A percentile compares a stretch with the other conserved stretches of the same genome.
Conservation (phyloP, 1,140 invertebrate genomes). For the Adelges cooleyi region DNA sequence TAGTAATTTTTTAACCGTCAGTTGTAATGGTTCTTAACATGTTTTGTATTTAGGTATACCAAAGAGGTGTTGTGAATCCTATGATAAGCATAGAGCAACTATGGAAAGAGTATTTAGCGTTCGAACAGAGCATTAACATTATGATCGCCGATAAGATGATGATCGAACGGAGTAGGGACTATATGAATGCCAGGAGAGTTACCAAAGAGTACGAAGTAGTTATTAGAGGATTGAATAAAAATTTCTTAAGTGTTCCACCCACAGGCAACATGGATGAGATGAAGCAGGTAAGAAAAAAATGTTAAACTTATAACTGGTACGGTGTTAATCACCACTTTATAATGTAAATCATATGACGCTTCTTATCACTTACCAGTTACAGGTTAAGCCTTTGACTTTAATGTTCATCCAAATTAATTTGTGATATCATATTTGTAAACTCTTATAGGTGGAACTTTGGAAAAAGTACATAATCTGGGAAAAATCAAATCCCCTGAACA, state of each 20-base stretch:
- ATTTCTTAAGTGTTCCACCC: slow-evolving; percentile 86
- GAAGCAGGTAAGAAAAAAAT: slow-evolving; percentile 70
- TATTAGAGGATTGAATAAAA: slow-evolving; percentile 87
- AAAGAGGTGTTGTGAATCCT: slow-evolving; percentile 88
- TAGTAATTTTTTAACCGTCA: slow-evolving; percentile 39
- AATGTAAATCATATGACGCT: too few species aligned
- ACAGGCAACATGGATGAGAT: slow-evolving; percentile 80
- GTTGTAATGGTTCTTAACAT: too few species aligned
- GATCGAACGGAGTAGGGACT: slow-evolving; percentile 80
- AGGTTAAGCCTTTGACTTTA: background rate
- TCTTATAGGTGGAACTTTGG: slow-evolving; percentile 85
- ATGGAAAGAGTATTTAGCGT: slow-evolving; percentile 90
- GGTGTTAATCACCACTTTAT: background rate
- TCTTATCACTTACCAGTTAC: too few species aligned
- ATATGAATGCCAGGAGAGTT: slow-evolving; percentile 95
- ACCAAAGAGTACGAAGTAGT: slow-evolving; percentile 92
- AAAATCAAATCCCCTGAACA: slow-evolving; percentile 86
- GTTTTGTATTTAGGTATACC: slow-evolving; percentile 64
- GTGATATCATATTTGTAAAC: background rate
- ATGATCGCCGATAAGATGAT: slow-evolving; percentile 93
- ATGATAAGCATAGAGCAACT: slow-evolving; percentile 95
- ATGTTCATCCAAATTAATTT: too few species aligned
- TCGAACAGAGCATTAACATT: slow-evolving; percentile 90
- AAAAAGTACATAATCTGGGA: slow-evolving; percentile 98
- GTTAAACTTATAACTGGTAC: background rate